phyloP scores from a whole-genome alignment of 2,797 vertebrate species.

The Hydrolagus colliei region DNA sequence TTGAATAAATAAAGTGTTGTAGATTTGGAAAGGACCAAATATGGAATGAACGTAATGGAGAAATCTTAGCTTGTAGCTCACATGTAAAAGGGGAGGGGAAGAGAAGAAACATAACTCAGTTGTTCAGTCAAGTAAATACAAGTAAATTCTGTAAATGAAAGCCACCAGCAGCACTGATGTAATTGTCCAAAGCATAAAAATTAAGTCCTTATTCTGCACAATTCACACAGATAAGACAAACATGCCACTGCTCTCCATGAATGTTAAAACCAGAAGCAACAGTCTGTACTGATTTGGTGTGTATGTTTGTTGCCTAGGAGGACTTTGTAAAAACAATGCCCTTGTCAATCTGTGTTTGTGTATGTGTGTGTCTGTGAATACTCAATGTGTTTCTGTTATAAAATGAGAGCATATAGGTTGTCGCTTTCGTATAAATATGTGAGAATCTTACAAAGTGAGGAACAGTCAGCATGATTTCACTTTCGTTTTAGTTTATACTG shows the following conservation, averaged over 20 bases:
- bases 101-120: neutral
- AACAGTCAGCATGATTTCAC: too few species aligned
- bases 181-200: slow-evolving; percentile 8
- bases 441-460: neutral
- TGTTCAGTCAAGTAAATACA: neutral
- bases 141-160: neutral
- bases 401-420: neutral
- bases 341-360: slow-evolving; percentile 2
- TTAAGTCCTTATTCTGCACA: neutral
- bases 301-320: neutral
- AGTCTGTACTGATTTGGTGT: neutral
- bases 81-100: neutral
- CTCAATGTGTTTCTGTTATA: neutral
- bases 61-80: neutral
- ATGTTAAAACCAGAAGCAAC: neutral
- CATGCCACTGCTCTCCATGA: neutral
- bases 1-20: too few species aligned
- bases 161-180: neutral
- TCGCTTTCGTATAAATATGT: neutral
- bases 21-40: neutral
- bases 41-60: neutral
- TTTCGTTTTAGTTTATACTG: neutral
- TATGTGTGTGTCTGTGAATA: neutral
- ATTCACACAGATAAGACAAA: neutral
- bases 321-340: neutral